Evolutionary conservation across 2,113 vertebrate genomes (phyloP).

Genomic region (Chionodraco myersi): DNA sequence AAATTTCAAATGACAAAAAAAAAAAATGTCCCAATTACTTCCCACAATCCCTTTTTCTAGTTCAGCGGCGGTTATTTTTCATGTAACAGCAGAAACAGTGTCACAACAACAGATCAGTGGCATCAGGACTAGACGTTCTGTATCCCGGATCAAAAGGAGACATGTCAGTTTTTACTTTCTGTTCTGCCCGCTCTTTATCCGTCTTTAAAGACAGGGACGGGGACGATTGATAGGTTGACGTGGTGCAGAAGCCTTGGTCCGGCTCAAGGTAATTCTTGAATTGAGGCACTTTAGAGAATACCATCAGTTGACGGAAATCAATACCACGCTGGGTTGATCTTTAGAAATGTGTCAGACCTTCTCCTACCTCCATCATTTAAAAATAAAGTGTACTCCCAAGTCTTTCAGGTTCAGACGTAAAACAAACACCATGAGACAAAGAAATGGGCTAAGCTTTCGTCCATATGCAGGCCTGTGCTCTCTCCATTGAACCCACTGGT

Average conservation of each 20-base stretch:
- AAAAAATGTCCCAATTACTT: conserved; percentile 43
- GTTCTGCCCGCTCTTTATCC: not conserved
- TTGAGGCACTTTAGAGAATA: conserved; percentile 30
- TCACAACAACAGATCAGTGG: conserved; percentile 11
- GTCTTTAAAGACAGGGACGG: not conserved
- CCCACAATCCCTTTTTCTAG: not conserved
- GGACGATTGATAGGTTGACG: not conserved
- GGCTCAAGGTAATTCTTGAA: conserved; percentile 7
- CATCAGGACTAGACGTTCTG: not conserved
- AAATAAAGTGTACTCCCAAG: conserved; percentile 2
- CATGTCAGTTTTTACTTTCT: not conserved
- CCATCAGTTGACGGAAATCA: conserved; percentile 47
- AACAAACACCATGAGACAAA: not conserved
- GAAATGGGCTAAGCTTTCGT: not conserved
- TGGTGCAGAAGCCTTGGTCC: not conserved
- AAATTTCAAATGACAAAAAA: conserved; percentile 56
- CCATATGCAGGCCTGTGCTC: conserved; percentile 15
- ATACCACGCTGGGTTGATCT: conserved; percentile 44
- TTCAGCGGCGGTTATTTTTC: not conserved
- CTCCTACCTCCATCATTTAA: conserved; percentile 8
- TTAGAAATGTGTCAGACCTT: conserved; percentile 30
- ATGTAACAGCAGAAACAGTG: not conserved
- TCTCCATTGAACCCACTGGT: not conserved
- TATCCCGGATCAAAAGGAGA: not conserved
- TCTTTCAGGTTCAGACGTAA: conserved; percentile 26